Base-by-base conservation (phyloP, 2,888 invertebrate species). In the Cetonia aurata region DNA sequence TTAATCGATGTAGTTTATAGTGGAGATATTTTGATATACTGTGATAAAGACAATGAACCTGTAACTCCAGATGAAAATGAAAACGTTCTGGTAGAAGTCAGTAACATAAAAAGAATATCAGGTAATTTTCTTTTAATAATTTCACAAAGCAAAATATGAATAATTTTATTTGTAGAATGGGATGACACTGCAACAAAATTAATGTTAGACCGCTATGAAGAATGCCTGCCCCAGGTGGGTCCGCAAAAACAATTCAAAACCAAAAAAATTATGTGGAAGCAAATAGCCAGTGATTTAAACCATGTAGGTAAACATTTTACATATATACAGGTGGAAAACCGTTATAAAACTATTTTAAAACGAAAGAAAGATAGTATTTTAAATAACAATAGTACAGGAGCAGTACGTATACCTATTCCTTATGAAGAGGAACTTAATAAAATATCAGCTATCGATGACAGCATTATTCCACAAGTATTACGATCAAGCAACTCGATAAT, bases 151-250 rank as follows among this genome's bases (percentile, higher is more conserved):
- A 15, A 46, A 46, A 46, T 46, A 46, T 46, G n/a, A 2, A 12
- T 6, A 50, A n/a, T 50, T 50, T 6, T 50, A 50, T 31, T 53
- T 53, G n/a, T 37, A 67, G 42, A 53, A 53, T 67, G 67, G 67
- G 41, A 19, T 6, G 53, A 42, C n/a, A 25, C 67, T 31, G 53
- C 31, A 31, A 67, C 67, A 37, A 67, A 67, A 67, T 53, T 67
- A 10, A 31, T 67, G 41, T 53, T 67, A 9, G 66, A 66, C 33
- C 25, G n/a, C n/a, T 66, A 67, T 53, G 67, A 53, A 15, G 33
- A 41, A 10, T 67, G 37, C 13, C 33, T 53, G 12, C 19, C 55
- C 12, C 55, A 67, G 25, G 42, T 67, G 37, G 67, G 67, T 3
- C 55, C 55, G 4, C 37, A 15, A 41, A 67, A 53, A 13, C n/a